Evolutionary conservation across 1,140 invertebrate species (phyloP), one percentile per base, ranked within the genome.

Genomic region (Brachionus rubens): DNA sequence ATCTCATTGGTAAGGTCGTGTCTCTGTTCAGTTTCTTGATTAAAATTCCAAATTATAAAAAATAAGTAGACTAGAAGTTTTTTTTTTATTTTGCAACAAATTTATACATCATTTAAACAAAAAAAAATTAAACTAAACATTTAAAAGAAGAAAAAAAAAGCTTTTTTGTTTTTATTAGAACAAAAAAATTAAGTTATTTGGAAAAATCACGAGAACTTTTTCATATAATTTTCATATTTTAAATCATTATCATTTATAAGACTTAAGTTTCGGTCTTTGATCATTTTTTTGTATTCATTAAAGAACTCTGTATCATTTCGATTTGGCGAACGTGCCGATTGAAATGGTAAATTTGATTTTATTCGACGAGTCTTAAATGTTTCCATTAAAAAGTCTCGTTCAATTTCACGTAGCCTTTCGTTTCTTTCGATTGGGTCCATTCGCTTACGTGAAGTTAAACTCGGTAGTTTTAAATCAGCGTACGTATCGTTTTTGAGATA

Each of bases 401-500:
- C 54, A 6, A 59, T 59, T 59, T 59, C 54, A 7, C n/a, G 33
- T 2, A 59, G 14, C 21, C 30, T 59, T 59, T 28, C 16, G 3
- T 16, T 36, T 59, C 36, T 59, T 0, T 12, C 14, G 33, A 9
- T 30, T 33, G 33, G 12, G 19, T 16, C 9, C 16, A 10, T 33
- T 59, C 16, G 30, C 10, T 36, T 59, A 5, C 9, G 3, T 5
- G 33, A 9, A 16, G 26, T 16, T 16, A 59, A 16, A 59, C 19
- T 59, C 2, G 54, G 54, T 19, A 59, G n/a, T 33, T 59, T 59
- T 10, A 59, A 16, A 5, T 59, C 54, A n/a, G 24, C 36, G 21
- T 59, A 59, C 2, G 54, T 40, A 33, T 59, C 54, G 33, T 40
- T 59, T 59, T 59, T 59, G 1, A 59, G 28, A 33, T 59, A 59